Conservation (phyloP, 2,113 vertebrate species). For the Aepyceros melampus region DNA sequence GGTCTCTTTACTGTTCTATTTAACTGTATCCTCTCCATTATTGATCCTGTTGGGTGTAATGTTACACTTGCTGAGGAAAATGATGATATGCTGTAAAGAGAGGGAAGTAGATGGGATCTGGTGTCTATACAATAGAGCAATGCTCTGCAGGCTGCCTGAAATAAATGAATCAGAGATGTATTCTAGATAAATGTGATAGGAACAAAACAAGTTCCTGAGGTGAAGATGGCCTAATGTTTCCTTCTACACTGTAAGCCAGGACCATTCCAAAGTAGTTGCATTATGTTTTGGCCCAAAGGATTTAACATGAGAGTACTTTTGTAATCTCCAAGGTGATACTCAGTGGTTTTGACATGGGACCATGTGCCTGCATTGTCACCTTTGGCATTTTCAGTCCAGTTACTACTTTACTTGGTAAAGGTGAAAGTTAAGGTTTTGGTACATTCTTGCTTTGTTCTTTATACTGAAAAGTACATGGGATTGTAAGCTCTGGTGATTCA, state of each 20-base stretch:
- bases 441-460: not conserved
- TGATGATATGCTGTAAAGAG: slow-evolving; percentile 10
- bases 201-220: not conserved
- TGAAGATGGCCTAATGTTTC: not conserved
- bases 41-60: slow-evolving; percentile 19
- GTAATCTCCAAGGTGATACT: not conserved
- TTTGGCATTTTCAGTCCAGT: not conserved
- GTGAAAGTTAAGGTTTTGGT: not conserved
- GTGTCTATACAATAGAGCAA: not conserved
- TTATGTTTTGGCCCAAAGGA: not conserved
- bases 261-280: not conserved
- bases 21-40: slow-evolving; percentile 5
- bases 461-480: not conserved
- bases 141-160: not conserved
- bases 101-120: not conserved
- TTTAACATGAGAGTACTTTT: not conserved
- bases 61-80: slow-evolving; percentile 25
- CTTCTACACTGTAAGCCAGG: not conserved
- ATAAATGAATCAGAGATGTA: not conserved
- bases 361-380: not conserved
- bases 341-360: not conserved
- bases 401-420: not conserved
- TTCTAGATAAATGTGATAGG: not conserved
- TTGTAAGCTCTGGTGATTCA: not conserved
- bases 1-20: slow-evolving; percentile 23